Base-by-base conservation (phyloP, 2,888 invertebrate species). In the Stenoptilia bipunctidactyla region DNA sequence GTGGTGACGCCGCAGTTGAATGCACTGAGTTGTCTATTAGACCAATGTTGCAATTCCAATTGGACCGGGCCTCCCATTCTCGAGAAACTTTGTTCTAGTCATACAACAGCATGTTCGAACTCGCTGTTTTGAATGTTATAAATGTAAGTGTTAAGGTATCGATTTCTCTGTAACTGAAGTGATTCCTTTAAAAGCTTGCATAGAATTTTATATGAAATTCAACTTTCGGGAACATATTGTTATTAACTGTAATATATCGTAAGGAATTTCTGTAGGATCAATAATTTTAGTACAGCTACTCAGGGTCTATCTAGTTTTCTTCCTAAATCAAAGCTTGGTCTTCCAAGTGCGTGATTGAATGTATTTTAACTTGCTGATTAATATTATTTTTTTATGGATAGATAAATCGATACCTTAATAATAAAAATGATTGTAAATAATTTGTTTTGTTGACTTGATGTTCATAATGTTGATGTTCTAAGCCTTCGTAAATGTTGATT, bases 11-110 rank as follows among this genome's bases (percentile, higher is more conserved):
- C 38, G 67, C 71, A 27, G 64, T 63, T 33, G 58, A 56, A 12
- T 64, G 65, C 33, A 80, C 85, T 39, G 82, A 80, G 58, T 66
- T 84, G 15, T 61, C 76, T 12, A 76, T 66, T 50, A 66, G 84
- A 38, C 72, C 80, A 15, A 52, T 66, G 55, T 57, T 70, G 58
- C 67, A 77, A 53, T 47, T 66, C 51, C 67, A 64, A 47, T 51
- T 64, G 42, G 64, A 80, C 53, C 69, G 82, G 64, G 65, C 83
- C 56, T 86, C 88, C 47, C 90, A 90, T 87, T 90, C 92, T 49
- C 90, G 90, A 62, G 92, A 92, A 85, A 92, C 92, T 59, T 86
- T 92, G 62, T 92, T 92, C 86, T 92, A 90, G 84, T 73, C 68
- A 56, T 20, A 20, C 20, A 20, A 58, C 52, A 50, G 56, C 49